Percentiles rank a stretch among this genome's conserved stretches.
Evolutionary conservation across 2,797 vertebrate genomes (phyloP).

Genomic region (Hippopotamyrus pictus): DNA sequence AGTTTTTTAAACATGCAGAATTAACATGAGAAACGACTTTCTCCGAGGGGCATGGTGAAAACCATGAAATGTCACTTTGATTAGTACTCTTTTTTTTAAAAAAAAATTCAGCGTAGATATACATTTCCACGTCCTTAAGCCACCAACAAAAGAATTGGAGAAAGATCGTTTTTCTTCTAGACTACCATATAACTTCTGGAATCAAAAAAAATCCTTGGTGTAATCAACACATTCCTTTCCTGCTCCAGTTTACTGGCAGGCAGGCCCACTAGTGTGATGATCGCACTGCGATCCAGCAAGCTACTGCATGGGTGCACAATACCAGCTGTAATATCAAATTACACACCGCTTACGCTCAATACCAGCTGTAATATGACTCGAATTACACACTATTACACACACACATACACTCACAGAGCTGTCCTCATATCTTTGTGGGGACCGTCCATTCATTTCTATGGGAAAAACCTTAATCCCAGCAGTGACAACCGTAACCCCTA

Average conservation of each 20-base stretch:
- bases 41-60: not conserved
- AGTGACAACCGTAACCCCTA: not conserved
- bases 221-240: not conserved
- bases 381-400: not conserved
- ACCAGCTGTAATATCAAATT: not conserved
- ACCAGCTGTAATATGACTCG: not conserved
- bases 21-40: not conserved
- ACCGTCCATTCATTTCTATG: not conserved
- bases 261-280: not conserved
- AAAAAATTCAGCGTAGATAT: not conserved
- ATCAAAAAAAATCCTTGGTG: not conserved
- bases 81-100: not conserved
- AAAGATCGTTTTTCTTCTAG: not conserved
- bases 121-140: not conserved
- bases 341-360: not conserved
- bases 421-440: too few species aligned
- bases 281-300: not conserved
- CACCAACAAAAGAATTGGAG: not conserved
- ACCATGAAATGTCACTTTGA: not conserved
- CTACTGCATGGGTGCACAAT: not conserved
- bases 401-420: not conserved
- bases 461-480: not conserved
- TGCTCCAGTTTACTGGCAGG: not conserved
- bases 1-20: not conserved
- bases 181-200: not conserved